Percentiles rank a stretch among this genome's conserved stretches.
Conservation (phyloP, 2,888 invertebrate species). For the Villa cingulata region DNA sequence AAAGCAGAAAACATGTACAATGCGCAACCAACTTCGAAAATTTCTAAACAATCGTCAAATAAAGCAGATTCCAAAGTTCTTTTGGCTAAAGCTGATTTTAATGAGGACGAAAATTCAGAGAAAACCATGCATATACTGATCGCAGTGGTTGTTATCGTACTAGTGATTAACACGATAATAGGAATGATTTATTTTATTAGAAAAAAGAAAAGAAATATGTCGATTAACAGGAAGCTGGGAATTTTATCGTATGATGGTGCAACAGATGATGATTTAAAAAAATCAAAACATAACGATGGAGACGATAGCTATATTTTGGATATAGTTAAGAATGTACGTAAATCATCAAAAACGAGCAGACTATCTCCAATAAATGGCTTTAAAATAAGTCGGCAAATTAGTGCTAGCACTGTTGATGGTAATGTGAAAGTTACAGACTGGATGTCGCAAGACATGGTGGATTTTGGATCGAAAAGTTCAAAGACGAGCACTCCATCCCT, state of each 20-base stretch:
- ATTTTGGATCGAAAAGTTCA: slow-evolving; percentile 48
- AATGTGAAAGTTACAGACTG: slow-evolving; percentile 76
- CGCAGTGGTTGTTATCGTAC: slow-evolving; percentile 53
- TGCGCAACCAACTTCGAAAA: slow-evolving; percentile 27
- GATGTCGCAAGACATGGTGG: slow-evolving; percentile 67
- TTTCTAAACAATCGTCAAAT: not conserved
- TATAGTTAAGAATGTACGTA: slow-evolving; percentile 29
- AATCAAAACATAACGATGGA: slow-evolving; percentile 29
- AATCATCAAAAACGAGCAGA: slow-evolving; percentile 38
- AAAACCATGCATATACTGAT: slow-evolving; percentile 46
- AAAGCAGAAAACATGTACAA: slow-evolving; percentile 32
- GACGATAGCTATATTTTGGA: slow-evolving; percentile 34
- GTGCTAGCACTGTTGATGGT: slow-evolving; percentile 69
- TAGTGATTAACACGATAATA: slow-evolving; percentile 50
- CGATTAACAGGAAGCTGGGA: slow-evolving; percentile 21
- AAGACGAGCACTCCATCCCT: slow-evolving; percentile 23
- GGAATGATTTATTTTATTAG: slow-evolving; percentile 21
- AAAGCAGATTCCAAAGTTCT: not conserved
- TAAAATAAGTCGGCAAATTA: slow-evolving; percentile 56
- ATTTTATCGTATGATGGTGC: slow-evolving; percentile 31
- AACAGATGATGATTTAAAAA: slow-evolving; percentile 34
- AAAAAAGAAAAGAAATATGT: slow-evolving; percentile 12
- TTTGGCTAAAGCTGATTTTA: not conserved
- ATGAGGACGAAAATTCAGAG: not conserved
- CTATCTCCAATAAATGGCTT: slow-evolving; percentile 42